These are phyloP conservation scores for Dromas ardeola DNA, from an alignment of 2,113 vertebrate genomes.

Conservation along the genomic window DNA sequence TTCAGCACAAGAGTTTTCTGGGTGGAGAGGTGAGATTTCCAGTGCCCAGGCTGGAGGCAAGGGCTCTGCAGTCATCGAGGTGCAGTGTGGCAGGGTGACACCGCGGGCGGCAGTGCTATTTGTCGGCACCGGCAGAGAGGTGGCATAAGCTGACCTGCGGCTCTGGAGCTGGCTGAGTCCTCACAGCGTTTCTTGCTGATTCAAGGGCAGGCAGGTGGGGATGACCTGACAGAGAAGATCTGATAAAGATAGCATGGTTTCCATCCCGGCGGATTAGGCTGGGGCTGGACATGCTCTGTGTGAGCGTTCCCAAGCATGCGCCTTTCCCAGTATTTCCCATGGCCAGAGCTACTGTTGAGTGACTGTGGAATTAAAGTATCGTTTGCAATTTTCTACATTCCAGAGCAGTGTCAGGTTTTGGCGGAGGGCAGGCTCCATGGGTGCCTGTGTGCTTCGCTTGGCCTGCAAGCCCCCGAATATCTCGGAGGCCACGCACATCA, in stretches of 20 bases:
- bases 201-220: neutral
- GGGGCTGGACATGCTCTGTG: neutral
- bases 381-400: conserved; percentile 37
- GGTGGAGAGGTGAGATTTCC: neutral
- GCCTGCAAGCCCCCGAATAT: neutral
- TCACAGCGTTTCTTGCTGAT: neutral
- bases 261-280: neutral
- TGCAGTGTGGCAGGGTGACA: neutral
- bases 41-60: neutral
- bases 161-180: rapidly evolving
- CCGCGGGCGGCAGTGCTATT: neutral
- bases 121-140: neutral
- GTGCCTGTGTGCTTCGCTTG: neutral
- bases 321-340: conserved; percentile 36
- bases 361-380: conserved; percentile 57
- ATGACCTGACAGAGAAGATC: neutral
- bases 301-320: neutral
- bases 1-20: neutral
- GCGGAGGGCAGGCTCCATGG: neutral
- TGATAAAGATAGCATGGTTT: neutral
- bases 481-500: rapidly evolving
- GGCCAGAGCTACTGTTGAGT: conserved; percentile 17
- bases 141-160: neutral
- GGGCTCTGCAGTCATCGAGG: rapidly evolving
- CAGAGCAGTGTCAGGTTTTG: conserved; percentile 10